Percentiles rank a stretch among this genome's conserved stretches.
Conservation (phyloP, 2,797 vertebrate genomes). For the Sebastes hubbsi region DNA sequence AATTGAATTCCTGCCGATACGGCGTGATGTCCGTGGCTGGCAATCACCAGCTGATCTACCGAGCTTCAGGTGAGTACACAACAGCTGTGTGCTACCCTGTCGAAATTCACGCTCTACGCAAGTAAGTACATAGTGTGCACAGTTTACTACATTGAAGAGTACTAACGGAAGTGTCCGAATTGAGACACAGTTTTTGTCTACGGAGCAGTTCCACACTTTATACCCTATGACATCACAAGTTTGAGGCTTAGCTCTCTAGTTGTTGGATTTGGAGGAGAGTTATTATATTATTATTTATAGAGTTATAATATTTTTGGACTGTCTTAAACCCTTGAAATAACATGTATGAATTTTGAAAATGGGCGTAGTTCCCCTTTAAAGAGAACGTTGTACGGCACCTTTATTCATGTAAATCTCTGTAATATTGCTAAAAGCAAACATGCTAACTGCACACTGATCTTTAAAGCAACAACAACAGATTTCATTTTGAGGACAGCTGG, state of each 20-base stretch:
- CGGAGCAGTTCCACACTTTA: neutral
- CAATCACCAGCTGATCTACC: too few species aligned
- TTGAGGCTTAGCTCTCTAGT: neutral
- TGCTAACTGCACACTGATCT: neutral
- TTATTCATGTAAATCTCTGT: neutral
- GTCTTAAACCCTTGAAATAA: neutral
- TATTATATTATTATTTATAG: neutral
- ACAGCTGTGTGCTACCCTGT: too few species aligned
- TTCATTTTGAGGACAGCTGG: slow-evolving; percentile 4
- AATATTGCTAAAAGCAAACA: neutral
- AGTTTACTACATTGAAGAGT: too few species aligned
- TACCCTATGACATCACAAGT: too few species aligned
- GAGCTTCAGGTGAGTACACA: too few species aligned
- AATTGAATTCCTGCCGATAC: too few species aligned
- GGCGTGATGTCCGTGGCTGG: too few species aligned
- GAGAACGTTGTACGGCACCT: neutral
- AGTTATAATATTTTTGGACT: neutral
- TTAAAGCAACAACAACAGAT: neutral
- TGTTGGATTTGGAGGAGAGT: neutral
- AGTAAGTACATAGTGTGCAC: too few species aligned
- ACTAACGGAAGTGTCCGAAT: too few species aligned
- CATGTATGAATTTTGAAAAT: neutral
- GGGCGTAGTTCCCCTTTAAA: neutral
- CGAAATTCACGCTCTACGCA: too few species aligned
- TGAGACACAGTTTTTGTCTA: neutral